These are phyloP conservation scores for human DNA, from an alignment of 2,113 vertebrate genomes.

Conservation along the genomic window GRCh38 chr11:18525501-18526000, in stretches of 20 bases:
- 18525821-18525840: neutral
- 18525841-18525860: neutral
- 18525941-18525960: conserved; percentile 23
- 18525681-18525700: neutral
- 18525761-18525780: neutral
- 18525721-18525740: neutral
- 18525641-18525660: neutral
- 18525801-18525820: neutral
- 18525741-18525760: neutral
- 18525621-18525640: neutral
- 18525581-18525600: neutral
- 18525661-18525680: neutral
- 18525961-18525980: neutral
- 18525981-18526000: neutral
- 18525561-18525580: neutral
- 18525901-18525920: neutral
- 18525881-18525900: neutral
- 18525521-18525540: no score
- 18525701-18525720: neutral
- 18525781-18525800: neutral
- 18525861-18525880: neutral
- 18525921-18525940: neutral
- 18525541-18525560: no score
- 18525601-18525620: neutral
- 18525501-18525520: no score